phyloP scores from a whole-genome alignment of 1,140 invertebrate species.

The Drosophila nigrodunni region DNA sequence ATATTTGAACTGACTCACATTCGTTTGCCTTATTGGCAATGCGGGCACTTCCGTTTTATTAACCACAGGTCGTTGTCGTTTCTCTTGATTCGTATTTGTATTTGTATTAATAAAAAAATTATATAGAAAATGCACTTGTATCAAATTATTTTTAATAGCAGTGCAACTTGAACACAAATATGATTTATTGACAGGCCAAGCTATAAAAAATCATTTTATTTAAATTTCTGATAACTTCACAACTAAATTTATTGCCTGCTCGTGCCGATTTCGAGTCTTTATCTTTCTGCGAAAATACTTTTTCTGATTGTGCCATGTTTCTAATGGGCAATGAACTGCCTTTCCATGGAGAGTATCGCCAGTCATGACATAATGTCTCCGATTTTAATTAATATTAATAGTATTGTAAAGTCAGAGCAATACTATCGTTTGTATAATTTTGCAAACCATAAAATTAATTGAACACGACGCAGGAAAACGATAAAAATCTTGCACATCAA shows the following conservation, averaged over 20 bases:
- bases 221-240: too few relatives aligned
- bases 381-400: constrained; percentile 23
- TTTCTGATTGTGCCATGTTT: not conserved
- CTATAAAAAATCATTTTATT: too few relatives aligned
- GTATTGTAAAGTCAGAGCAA: constrained; percentile 2
- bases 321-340: constrained; percentile 8
- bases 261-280: not conserved
- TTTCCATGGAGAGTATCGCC: not conserved
- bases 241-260: not conserved
- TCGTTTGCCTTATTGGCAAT: constrained; percentile 25
- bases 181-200: too few relatives aligned
- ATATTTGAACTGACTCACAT: constrained; percentile 21
- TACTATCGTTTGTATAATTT: constrained; percentile 3
- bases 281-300: not conserved
- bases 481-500: constrained; percentile 20
- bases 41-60: constrained; percentile 30
- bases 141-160: not conserved
- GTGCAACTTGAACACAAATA: too few relatives aligned
- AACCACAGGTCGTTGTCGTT: constrained; percentile 6
- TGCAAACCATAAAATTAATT: constrained; percentile 21
- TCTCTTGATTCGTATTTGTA: not conserved
- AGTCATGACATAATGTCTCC: constrained; percentile 11
- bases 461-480: not conserved
- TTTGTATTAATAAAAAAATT: not conserved
- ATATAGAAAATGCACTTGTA: not conserved